These are phyloP conservation scores for Pseudoips prasinana DNA, from an alignment of 2,888 invertebrate genomes.

Conservation along the genomic window DNA sequence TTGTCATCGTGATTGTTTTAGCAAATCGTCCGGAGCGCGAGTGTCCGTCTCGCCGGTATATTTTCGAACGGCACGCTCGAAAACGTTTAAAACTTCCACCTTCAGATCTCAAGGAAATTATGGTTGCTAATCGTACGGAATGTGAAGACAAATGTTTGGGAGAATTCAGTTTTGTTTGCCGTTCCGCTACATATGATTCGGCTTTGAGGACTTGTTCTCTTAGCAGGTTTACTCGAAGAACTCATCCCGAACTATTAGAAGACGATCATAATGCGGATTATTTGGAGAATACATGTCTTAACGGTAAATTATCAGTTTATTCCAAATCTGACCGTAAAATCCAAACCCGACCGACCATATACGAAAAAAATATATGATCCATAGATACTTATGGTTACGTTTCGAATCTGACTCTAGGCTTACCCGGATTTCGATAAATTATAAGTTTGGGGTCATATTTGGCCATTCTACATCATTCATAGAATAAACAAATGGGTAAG, in stretches of 20 bases:
- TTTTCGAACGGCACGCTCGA: slow-evolving; percentile 93
- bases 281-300: slow-evolving; percentile 94
- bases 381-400: no score
- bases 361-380: no score
- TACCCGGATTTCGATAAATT: no score
- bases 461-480: no score
- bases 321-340: neutral
- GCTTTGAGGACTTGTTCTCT: slow-evolving; percentile 89
- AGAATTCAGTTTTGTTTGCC: slow-evolving; percentile 93
- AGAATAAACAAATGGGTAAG: no score
- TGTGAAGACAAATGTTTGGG: slow-evolving; percentile 95
- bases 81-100: slow-evolving; percentile 91
- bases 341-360: no score
- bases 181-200: slow-evolving; percentile 92
- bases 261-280: slow-evolving; percentile 95
- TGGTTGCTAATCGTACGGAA: slow-evolving; percentile 92
- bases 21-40: slow-evolving; percentile 93
- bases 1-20: slow-evolving; percentile 37
- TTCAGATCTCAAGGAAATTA: slow-evolving; percentile 92
- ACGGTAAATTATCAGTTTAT: slow-evolving; percentile 79
- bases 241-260: slow-evolving; percentile 91
- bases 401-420: no score
- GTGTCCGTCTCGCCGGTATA: slow-evolving; percentile 93
- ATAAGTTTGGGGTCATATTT: no score
- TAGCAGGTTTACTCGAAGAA: slow-evolving; percentile 91